These are phyloP conservation scores for Clarias batrachus DNA, from an alignment of 2,113 vertebrate genomes.

Conservation along the genomic window DNA sequence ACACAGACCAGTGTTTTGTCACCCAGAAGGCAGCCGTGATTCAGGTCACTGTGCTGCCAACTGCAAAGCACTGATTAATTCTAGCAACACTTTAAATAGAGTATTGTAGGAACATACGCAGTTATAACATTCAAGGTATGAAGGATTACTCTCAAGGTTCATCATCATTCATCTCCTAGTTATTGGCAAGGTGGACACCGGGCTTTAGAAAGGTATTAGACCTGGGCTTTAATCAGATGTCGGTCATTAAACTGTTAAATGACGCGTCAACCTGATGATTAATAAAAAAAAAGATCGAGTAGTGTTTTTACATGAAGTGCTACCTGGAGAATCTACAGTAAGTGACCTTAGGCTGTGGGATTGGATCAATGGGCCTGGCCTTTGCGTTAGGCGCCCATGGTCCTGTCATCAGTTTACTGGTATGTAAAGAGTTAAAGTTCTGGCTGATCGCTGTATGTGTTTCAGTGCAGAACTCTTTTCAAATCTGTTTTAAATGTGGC, in stretches of 20 bases:
- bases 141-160: not conserved
- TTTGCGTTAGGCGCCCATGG: too few species aligned
- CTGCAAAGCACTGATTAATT: not conserved
- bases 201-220: not conserved
- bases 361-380: too few species aligned
- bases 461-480: too few species aligned
- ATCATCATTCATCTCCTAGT: not conserved
- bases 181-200: not conserved
- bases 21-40: slow-evolving; percentile 11
- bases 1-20: slow-evolving; percentile 9
- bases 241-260: not conserved
- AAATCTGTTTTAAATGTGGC: not conserved
- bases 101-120: not conserved
- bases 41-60: not conserved
- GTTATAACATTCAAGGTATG: not conserved
- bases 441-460: too few species aligned
- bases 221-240: not conserved
- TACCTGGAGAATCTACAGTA: not conserved
- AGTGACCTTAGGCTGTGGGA: too few species aligned
- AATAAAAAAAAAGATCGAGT: too few species aligned
- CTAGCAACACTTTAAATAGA: not conserved
- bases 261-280: too few species aligned
- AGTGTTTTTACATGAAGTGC: not conserved
- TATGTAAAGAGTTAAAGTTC: too few species aligned
- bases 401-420: too few species aligned